Percentiles rank a stretch among this genome's conserved stretches.
phyloP scores from a whole-genome alignment of 92 coral and sea anemone genomes.

The Phenganax stokvisi region DNA sequence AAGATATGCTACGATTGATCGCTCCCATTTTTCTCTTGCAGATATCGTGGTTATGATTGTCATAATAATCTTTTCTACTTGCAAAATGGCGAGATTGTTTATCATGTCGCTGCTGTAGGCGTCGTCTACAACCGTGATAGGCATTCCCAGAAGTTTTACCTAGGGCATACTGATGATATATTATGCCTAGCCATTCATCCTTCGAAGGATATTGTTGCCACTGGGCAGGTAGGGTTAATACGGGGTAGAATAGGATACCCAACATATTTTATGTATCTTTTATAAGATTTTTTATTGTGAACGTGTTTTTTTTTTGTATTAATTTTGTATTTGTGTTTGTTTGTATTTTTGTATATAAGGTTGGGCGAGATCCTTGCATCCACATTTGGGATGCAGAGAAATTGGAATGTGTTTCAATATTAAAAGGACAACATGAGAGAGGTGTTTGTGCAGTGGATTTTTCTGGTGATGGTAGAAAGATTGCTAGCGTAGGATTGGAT shows the following conservation, averaged over 20 bases:
- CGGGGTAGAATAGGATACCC: not conserved
- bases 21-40: constrained; percentile 2
- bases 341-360: constrained; percentile 41
- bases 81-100: constrained; percentile 84
- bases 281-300: too few species aligned
- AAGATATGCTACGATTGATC: not conserved
- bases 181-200: constrained; percentile 90
- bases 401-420: constrained; percentile 74
- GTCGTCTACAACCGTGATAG: constrained; percentile 81
- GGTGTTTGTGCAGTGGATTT: constrained; percentile 99
- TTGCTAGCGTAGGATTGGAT: constrained; percentile 94
- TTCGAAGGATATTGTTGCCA: constrained; percentile 80
- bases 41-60: constrained; percentile 98
- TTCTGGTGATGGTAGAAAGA: constrained; percentile 96
- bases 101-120: constrained; percentile 96
- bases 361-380: constrained; percentile 94
- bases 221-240: constrained; percentile 72
- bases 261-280: too few species aligned
- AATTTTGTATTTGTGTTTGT: not conserved
- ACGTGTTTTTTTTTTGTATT: not conserved
- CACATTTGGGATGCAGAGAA: constrained; percentile 94
- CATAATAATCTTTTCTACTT: constrained; percentile 95
- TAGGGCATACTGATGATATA: constrained; percentile 91
- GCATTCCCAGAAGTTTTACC: constrained; percentile 81
- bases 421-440: constrained; percentile 88